phyloP scores from a whole-genome alignment of 2,888 invertebrate genomes.

The Abrostola tripartita region DNA sequence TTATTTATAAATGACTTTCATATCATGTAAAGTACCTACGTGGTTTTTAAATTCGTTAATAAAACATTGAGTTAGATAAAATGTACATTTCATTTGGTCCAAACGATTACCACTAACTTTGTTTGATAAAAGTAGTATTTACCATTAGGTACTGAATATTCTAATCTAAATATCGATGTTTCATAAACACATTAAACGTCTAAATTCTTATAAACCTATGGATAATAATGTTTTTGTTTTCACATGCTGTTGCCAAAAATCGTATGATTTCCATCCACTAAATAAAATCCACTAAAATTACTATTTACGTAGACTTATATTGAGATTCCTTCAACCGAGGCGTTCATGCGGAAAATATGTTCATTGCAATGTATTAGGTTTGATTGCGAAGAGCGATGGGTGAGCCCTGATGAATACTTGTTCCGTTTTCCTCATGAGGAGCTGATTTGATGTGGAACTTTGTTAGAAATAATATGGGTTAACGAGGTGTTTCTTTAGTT shows the following conservation, averaged over 20 bases:
- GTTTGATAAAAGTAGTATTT: too few species aligned
- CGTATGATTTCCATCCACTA: background rate
- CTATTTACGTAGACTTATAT: slow-evolving; percentile 14
- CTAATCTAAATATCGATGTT: too few species aligned
- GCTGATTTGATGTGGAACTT: slow-evolving; percentile 14
- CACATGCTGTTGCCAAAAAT: background rate
- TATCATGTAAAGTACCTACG: too few species aligned
- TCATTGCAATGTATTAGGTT: slow-evolving; percentile 38
- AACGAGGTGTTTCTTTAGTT: slow-evolving; percentile 9
- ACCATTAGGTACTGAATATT: too few species aligned
- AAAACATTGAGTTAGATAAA: too few species aligned
- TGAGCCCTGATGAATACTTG: slow-evolving; percentile 47
- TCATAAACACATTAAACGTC: too few species aligned
- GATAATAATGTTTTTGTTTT: too few species aligned
- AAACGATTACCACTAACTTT: too few species aligned
- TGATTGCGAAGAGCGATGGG: slow-evolving; percentile 47
- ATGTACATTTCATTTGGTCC: too few species aligned
- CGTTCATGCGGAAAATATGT: slow-evolving; percentile 34
- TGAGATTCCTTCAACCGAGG: slow-evolving; percentile 10
- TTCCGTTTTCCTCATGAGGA: slow-evolving; percentile 47
- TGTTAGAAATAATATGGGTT: slow-evolving; percentile 12
- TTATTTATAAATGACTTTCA: too few species aligned
- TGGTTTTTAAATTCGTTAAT: too few species aligned
- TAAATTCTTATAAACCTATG: too few species aligned
- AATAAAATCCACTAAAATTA: background rate